Base-by-base conservation (phyloP, 2,797 vertebrate species). In the Crocidura indochinensis region DNA sequence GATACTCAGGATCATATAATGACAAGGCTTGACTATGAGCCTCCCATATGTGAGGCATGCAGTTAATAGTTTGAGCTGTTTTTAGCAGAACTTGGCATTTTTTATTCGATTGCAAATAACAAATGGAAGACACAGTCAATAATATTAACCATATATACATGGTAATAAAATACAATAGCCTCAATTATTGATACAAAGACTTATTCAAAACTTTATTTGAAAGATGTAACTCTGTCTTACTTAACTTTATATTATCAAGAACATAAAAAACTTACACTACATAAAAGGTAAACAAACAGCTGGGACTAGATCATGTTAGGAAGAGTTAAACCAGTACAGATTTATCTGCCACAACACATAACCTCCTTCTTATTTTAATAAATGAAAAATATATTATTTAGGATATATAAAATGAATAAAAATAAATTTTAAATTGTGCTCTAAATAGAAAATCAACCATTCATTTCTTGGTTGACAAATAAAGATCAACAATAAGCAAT, bases 151-250 rank as follows among this genome's bases (percentile, higher is more conserved):
- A 51, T 51, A 51, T 51, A 51, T 51, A 51, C 49, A 38, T 38
- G 38, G 38, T 53, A 53, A 53, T n/a, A 47, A 84, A 17, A 14
- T 29, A 67, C 14, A 38, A 53, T 72, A 46, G 31, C 7, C 56
- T 95, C 67, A 83, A 65, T 62, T 91, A 56, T 84, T 74, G 6
- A 2, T 53, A 64, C 77, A 44, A n/a, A 1, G 17, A 53, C 51
- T 51, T 15, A 10, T 51, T 53, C 51, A 53, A 14, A 53, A 4
- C 51, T 53, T 53, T 53, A 53, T 53, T 53, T 53, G 51, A 53
- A 91, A 77, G 19, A 64, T 22, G 51, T 62, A 89, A 29, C 74
- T 87, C 38, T 47, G 10, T 44, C 51, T 87, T 80, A 26, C 31
- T 71, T 19, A 20, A 49, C 79, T 71, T 90, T 86, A 26, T 46